Evolutionary conservation across 2,113 vertebrate species (phyloP).

Genomic region (Chrysemys picta): DNA sequence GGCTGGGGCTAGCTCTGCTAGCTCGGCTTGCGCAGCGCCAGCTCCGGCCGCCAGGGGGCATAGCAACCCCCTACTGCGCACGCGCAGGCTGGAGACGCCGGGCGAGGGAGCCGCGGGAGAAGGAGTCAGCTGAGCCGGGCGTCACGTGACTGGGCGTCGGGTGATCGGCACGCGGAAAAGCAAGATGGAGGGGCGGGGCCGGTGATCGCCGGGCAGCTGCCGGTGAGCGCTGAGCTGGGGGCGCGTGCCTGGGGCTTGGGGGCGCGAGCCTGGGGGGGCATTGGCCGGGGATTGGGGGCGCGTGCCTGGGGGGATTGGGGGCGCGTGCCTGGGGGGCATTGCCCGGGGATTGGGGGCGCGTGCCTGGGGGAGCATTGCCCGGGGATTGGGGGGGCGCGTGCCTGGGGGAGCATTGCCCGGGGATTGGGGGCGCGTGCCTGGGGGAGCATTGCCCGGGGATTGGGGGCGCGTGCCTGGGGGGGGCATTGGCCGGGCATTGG

Average conservation of each 20-base stretch:
- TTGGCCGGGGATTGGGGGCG: neutral
- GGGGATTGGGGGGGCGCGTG: neutral
- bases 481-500: neutral
- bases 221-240: neutral
- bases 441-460: no score
- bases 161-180: neutral
- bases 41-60: neutral
- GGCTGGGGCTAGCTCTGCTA: neutral
- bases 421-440: rapidly evolving
- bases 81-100: neutral
- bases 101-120: neutral
- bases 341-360: neutral
- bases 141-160: neutral
- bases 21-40: neutral
- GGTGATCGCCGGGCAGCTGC: neutral
- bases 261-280: neutral
- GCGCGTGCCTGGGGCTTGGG: neutral
- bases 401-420: rapidly evolving
- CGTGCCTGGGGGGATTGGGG: neutral
- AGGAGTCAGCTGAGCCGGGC: neutral
- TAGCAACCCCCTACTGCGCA: rapidly evolving
- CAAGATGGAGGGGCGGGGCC: neutral
- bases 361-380: neutral
- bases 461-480: no score
- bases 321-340: neutral